Percentiles rank a stretch among this genome's conserved stretches.
These are phyloP conservation scores for Trigoniulus corallinus DNA, from an alignment of 1,140 invertebrate species.

Conservation along the genomic window DNA sequence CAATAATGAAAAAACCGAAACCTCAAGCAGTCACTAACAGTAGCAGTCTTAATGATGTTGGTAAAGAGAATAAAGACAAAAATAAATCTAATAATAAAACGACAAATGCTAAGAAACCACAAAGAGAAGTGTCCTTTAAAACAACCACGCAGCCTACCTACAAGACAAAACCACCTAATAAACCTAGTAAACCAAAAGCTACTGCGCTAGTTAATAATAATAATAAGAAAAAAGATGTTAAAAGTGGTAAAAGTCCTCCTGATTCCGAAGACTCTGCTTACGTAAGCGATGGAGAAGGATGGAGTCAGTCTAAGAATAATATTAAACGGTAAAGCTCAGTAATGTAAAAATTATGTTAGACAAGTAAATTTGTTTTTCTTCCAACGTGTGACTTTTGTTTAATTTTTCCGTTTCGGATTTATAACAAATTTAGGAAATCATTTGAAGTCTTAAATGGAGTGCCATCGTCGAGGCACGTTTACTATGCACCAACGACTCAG, in stretches of 20 bases:
- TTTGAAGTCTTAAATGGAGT: not conserved
- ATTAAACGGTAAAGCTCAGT: not conserved
- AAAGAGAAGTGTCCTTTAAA: no score
- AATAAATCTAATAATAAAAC: no score
- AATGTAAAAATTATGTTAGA: not conserved
- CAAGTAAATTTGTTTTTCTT: not conserved
- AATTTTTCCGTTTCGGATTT: not conserved
- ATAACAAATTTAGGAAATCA: not conserved
- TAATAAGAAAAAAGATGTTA: not conserved
- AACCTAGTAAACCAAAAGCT: no score
- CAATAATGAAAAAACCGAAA: no score
- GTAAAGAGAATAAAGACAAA: no score
- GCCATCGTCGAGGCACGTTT: not conserved
- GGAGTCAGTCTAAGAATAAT: not conserved
- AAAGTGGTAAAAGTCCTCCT: not conserved
- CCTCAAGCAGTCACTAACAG: no score
- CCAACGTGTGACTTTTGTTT: not conserved
- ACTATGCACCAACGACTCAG: not conserved
- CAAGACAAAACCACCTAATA: no score
- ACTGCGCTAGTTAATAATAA: not conserved
- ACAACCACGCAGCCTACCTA: not conserved
- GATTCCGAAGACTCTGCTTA: slow-evolving; percentile 1
- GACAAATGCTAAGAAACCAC: no score
- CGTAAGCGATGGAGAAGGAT: not conserved
- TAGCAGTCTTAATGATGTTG: no score